These are phyloP conservation scores for Acheta domesticus DNA, from an alignment of 2,888 invertebrate genomes.

Conservation along the genomic window DNA sequence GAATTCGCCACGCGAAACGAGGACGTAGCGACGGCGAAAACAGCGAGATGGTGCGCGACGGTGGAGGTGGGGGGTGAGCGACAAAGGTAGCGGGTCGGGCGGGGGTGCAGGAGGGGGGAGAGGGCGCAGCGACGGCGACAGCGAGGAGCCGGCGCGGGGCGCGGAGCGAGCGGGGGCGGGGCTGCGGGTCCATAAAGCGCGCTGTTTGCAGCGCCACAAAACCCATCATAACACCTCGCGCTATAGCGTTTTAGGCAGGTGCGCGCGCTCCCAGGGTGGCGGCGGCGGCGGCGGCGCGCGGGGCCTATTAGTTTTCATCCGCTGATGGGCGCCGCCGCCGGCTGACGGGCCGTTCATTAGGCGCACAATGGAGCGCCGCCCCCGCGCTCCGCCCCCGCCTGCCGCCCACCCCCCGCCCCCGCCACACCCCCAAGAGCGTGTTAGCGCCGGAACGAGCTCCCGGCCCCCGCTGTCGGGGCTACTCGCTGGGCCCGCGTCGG, in stretches of 20 bases:
- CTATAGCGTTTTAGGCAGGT: conserved; percentile 8
- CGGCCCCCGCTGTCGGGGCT: too few relatives aligned
- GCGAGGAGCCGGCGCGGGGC: neutral
- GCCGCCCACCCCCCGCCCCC: too few relatives aligned
- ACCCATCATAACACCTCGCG: neutral
- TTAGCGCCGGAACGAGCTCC: too few relatives aligned
- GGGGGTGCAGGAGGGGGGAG: neutral
- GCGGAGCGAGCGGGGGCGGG: neutral
- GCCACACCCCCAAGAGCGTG: too few relatives aligned
- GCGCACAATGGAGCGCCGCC: neutral
- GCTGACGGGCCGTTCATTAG: conserved; percentile 11
- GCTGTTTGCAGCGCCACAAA: conserved; percentile 1
- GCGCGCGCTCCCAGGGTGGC: neutral
- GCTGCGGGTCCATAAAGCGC: neutral
- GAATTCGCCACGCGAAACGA: neutral
- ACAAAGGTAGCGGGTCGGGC: neutral
- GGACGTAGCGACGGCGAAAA: neutral
- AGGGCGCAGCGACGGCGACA: neutral
- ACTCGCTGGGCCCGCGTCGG: too few relatives aligned
- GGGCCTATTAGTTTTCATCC: conserved; percentile 8
- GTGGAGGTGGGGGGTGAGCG: too few relatives aligned
- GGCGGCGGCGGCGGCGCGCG: neutral
- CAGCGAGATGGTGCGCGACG: neutral
- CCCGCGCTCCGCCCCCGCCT: too few relatives aligned
- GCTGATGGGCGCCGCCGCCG: neutral